Conservation (phyloP, 2,888 invertebrate genomes). For the Lasioglossum zephyrum region DNA sequence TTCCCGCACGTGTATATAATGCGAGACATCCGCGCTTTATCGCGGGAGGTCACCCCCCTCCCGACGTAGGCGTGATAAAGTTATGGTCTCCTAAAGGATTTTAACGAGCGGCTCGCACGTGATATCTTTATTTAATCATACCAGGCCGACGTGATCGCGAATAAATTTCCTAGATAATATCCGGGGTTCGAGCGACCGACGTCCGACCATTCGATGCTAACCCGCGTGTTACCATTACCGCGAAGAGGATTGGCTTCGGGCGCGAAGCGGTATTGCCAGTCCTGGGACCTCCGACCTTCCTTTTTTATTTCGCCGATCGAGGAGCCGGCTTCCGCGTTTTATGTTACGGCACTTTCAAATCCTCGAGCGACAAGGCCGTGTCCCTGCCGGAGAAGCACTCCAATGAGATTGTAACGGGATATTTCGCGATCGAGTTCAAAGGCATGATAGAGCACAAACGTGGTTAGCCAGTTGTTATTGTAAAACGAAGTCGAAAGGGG, state of each 20-base stretch:
- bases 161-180: conserved; percentile 60
- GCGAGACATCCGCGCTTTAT: conserved; percentile 59
- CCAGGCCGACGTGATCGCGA: conserved; percentile 55
- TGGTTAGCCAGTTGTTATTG: conserved; percentile 61
- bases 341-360: conserved; percentile 28
- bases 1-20: conserved; percentile 41
- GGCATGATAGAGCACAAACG: conserved; percentile 50
- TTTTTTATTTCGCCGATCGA: conserved; percentile 17
- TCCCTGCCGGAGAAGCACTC: background rate
- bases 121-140: conserved; percentile 71
- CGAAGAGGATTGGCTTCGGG: conserved; percentile 36
- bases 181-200: conserved; percentile 14
- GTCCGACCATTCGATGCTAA: conserved; percentile 10
- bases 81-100: conserved; percentile 69
- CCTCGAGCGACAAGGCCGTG: conserved; percentile 4
- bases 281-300: background rate
- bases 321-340: conserved; percentile 26
- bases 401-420: conserved; percentile 33
- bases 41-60: conserved; percentile 40
- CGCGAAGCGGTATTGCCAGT: background rate
- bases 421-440: conserved; percentile 45
- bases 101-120: conserved; percentile 66
- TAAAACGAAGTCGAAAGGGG: conserved; percentile 31
- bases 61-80: conserved; percentile 62
- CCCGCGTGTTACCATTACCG: conserved; percentile 26